A percentile compares a stretch with the other conserved stretches of the same genome.
phyloP scores from a whole-genome alignment of 2,113 vertebrate species.

The Romanogobio albipinnatus region DNA sequence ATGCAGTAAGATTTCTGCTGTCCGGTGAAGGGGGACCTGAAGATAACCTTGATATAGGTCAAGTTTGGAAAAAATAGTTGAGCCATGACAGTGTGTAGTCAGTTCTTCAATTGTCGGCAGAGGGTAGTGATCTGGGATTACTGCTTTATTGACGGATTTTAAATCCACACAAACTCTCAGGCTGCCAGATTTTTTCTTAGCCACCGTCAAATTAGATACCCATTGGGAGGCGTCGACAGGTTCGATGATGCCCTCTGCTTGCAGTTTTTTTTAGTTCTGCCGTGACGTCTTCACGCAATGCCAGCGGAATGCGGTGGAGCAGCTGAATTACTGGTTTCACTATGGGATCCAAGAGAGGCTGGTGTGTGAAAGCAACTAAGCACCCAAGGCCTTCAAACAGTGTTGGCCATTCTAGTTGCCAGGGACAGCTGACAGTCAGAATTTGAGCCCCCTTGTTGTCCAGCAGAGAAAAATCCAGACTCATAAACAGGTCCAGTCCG shows the following conservation, averaged over 20 bases:
- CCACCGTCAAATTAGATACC: conserved; percentile 28
- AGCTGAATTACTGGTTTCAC: too few species aligned
- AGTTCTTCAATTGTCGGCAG: too few species aligned
- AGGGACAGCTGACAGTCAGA: conserved; percentile 15
- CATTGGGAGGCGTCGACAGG: conserved; percentile 26
- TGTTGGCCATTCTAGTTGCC: conserved; percentile 24
- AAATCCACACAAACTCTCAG: conserved; percentile 6
- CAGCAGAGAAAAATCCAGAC: conserved; percentile 25
- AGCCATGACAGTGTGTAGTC: too few species aligned
- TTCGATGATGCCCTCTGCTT: conserved; percentile 9
- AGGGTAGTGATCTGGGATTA: too few species aligned
- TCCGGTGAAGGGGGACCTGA: too few species aligned
- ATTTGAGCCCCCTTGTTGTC: too few species aligned
- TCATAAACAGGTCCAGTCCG: not conserved
- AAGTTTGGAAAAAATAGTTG: too few species aligned
- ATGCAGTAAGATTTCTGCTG: not conserved
- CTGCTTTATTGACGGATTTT: too few species aligned
- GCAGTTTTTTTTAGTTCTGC: conserved; percentile 31
- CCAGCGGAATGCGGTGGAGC: too few species aligned
- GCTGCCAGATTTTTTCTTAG: conserved; percentile 1
- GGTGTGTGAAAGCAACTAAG: conserved; percentile 18
- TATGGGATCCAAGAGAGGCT: conserved; percentile 7
- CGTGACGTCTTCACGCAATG: not conserved
- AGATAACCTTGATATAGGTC: too few species aligned
- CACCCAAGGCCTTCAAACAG: conserved; percentile 30